These are phyloP conservation scores for Spodoptera picta DNA, from an alignment of 2,888 invertebrate species.

Conservation along the genomic window DNA sequence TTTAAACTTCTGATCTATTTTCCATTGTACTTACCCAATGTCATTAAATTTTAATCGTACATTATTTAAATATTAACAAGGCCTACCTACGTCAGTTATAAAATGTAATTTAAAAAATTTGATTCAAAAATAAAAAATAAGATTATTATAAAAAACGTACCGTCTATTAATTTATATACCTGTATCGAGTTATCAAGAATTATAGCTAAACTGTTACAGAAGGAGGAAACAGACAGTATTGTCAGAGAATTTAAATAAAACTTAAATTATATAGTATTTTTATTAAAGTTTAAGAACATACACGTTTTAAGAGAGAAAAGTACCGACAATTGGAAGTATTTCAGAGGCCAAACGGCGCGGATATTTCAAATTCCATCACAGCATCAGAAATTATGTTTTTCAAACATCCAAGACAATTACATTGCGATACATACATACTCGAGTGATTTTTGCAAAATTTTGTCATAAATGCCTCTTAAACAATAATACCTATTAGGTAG, in stretches of 20 bases:
- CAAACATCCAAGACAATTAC: slow-evolving; percentile 32
- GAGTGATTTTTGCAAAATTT: slow-evolving; percentile 36
- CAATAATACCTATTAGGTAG: slow-evolving; percentile 37
- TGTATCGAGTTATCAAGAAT: slow-evolving; percentile 38
- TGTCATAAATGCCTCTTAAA: slow-evolving; percentile 41
- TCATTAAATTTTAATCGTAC: slow-evolving; percentile 73
- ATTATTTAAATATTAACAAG: slow-evolving; percentile 77
- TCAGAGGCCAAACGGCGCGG: slow-evolving; percentile 34
- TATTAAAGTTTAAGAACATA: slow-evolving; percentile 80
- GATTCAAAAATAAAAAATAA: slow-evolving; percentile 78
- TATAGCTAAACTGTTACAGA: slow-evolving; percentile 39
- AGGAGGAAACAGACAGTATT: slow-evolving; percentile 63
- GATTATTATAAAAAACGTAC: slow-evolving; percentile 67
- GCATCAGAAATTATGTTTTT: slow-evolving; percentile 19
- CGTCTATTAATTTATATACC: slow-evolving; percentile 60
- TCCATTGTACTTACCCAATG: slow-evolving; percentile 77
- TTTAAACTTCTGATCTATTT: slow-evolving; percentile 68
- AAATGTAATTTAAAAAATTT: slow-evolving; percentile 78
- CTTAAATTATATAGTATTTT: slow-evolving; percentile 82
- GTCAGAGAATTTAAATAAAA: slow-evolving; percentile 80
- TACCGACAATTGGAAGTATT: slow-evolving; percentile 47
- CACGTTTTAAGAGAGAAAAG: slow-evolving; percentile 69
- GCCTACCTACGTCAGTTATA: slow-evolving; percentile 77
- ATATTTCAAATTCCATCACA: slow-evolving; percentile 22
- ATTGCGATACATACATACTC: slow-evolving; percentile 29